Evolutionary conservation across 2,113 vertebrate genomes (phyloP).

Genomic region (Nibea coibor): DNA sequence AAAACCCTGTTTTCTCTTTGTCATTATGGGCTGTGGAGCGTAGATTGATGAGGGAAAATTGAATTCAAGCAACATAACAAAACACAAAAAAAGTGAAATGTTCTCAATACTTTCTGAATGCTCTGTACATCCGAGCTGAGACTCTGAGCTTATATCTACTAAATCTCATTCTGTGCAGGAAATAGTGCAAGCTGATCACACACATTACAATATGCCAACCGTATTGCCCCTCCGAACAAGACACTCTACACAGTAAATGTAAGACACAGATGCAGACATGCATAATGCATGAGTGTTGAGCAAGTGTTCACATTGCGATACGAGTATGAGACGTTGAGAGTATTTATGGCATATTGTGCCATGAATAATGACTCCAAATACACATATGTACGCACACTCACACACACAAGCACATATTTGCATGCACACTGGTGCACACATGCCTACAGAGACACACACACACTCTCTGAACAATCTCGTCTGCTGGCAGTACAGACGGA

Average conservation of each 20-base stretch:
- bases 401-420: conserved; percentile 29
- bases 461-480: conserved; percentile 18
- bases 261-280: conserved; percentile 73
- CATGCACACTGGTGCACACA: conserved; percentile 21
- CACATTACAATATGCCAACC: conserved; percentile 51
- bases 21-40: not conserved
- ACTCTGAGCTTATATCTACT: conserved; percentile 6
- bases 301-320: conserved; percentile 70
- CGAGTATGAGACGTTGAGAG: conserved; percentile 62
- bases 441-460: conserved; percentile 11
- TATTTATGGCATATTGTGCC: conserved; percentile 73
- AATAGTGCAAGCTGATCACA: conserved; percentile 49
- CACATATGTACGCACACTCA: conserved; percentile 44
- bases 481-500: conserved; percentile 13
- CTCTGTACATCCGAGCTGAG: not conserved
- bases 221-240: conserved; percentile 64
- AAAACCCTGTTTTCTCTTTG: not conserved
- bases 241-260: conserved; percentile 55
- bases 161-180: conserved; percentile 12
- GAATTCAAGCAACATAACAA: not conserved
- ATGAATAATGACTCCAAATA: conserved; percentile 64
- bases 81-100: not conserved
- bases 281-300: conserved; percentile 77
- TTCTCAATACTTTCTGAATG: not conserved
- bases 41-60: not conserved